A percentile compares a stretch with the other conserved stretches of the same genome.
Evolutionary conservation across 2,797 vertebrate species (phyloP).

Genomic region (Myiotriccus ornatus): DNA sequence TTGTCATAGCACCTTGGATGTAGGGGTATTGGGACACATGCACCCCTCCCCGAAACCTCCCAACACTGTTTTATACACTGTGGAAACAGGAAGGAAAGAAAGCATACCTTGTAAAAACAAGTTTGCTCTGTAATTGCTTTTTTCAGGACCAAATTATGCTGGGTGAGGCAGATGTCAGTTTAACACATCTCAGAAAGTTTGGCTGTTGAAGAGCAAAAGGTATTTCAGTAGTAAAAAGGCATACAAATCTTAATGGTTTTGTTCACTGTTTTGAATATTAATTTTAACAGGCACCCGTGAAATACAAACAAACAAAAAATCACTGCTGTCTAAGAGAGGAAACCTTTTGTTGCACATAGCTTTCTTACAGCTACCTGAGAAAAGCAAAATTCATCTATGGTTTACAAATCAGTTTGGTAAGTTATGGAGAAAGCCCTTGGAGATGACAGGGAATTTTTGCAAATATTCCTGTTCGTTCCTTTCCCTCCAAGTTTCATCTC

Average conservation of each 20-base stretch:
- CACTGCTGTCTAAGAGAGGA: neutral
- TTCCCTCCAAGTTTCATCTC: neutral
- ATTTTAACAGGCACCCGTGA: neutral
- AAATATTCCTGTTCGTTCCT: neutral
- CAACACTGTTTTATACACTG: neutral
- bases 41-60: too few relatives aligned
- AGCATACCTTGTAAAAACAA: neutral
- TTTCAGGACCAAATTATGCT: neutral
- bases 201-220: neutral
- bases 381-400: neutral
- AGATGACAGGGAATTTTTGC: neutral
- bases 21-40: neutral
- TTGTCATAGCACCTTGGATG: neutral
- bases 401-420: neutral
- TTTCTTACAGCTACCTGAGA: neutral
- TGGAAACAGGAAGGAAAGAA: accelerated
- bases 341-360: neutral
- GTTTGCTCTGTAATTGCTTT: neutral
- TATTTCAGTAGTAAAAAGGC: neutral
- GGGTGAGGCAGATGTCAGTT: neutral
- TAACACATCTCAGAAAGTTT: neutral
- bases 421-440: neutral
- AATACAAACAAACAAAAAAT: neutral
- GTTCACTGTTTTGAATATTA: neutral
- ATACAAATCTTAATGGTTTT: neutral